phyloP scores from a whole-genome alignment of 2,797 vertebrate species.

The Kryptolebias ocellatus region DNA sequence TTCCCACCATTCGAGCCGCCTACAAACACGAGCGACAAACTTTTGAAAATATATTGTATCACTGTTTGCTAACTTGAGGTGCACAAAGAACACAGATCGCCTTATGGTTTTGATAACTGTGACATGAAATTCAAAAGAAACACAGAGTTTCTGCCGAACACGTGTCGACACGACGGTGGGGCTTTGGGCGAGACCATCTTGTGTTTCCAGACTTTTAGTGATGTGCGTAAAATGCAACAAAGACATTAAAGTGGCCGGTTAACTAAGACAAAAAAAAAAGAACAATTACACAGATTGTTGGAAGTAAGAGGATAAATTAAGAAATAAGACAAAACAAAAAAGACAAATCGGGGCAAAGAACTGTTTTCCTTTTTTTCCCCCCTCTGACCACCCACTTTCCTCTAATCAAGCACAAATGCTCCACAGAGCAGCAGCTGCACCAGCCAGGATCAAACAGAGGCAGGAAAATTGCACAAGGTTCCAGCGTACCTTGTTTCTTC shows the following conservation, averaged over 20 bases:
- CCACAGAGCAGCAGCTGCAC: slow-evolving; percentile 86
- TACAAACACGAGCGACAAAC: neutral
- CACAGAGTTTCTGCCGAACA: neutral
- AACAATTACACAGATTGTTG: slow-evolving; percentile 6
- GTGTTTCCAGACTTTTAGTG: neutral
- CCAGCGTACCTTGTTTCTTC: slow-evolving; percentile 72
- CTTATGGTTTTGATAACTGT: slow-evolving; percentile 24
- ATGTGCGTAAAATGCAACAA: neutral
- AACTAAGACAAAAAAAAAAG: slow-evolving; percentile 4
- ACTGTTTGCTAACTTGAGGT: slow-evolving; percentile 19
- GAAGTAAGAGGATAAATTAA: slow-evolving; percentile 11
- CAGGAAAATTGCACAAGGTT: slow-evolving; percentile 80
- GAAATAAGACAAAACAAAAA: slow-evolving; percentile 33
- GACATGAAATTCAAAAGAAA: slow-evolving; percentile 10
- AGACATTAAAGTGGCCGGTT: neutral
- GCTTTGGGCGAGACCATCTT: neutral
- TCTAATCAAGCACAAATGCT: slow-evolving; percentile 87
- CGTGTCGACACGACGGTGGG: neutral
- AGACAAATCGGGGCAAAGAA: slow-evolving; percentile 40
- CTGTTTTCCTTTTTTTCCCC: slow-evolving; percentile 21
- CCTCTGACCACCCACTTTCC: slow-evolving; percentile 80
- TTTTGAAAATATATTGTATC: slow-evolving; percentile 19
- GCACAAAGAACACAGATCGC: slow-evolving; percentile 29
- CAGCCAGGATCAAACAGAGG: slow-evolving; percentile 81
- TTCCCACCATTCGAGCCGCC: neutral